Conservation (phyloP, 1,140 invertebrate species). For the Dinoponera quadriceps region DNA sequence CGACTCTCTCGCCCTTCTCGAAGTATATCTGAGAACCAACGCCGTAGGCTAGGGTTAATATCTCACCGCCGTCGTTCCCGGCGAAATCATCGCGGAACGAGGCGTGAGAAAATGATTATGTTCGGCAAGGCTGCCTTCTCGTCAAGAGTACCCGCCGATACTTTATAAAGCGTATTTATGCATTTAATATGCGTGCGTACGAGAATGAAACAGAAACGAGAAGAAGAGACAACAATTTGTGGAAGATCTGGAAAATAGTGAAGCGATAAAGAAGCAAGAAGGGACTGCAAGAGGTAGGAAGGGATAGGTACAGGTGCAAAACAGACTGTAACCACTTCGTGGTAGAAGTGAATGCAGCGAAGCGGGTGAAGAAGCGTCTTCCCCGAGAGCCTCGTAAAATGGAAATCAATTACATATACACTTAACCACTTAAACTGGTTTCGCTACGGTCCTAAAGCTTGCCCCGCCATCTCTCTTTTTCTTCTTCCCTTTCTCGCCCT, state of each 20-base stretch:
- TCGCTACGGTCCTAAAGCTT: slow-evolving; percentile 84
- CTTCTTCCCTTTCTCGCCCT: background rate
- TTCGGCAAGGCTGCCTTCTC: slow-evolving; percentile 44
- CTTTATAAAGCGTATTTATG: slow-evolving; percentile 62
- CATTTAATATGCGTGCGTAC: slow-evolving; percentile 38
- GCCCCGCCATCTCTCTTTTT: background rate
- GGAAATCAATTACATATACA: slow-evolving; percentile 86
- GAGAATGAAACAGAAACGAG: background rate
- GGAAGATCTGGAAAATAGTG: background rate
- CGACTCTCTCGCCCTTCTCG: too few relatives aligned
- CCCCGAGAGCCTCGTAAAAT: slow-evolving; percentile 84
- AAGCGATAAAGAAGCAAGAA: slow-evolving; percentile 13
- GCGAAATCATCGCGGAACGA: slow-evolving; percentile 53
- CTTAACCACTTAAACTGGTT: slow-evolving; percentile 78
- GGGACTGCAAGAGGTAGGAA: slow-evolving; percentile 9
- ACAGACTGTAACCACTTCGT: slow-evolving; percentile 45
- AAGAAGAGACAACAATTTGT: background rate
- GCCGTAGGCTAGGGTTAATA: slow-evolving; percentile 42
- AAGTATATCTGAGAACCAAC: background rate
- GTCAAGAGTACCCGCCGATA: slow-evolving; percentile 51
- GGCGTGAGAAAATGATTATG: slow-evolving; percentile 66
- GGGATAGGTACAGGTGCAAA: slow-evolving; percentile 22
- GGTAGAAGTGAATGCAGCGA: slow-evolving; percentile 45
- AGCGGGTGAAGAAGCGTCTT: slow-evolving; percentile 71
- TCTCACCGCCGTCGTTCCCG: slow-evolving; percentile 37